phyloP scores from a whole-genome alignment of 2,797 vertebrate species.

The Schizothorax lantsangensis region DNA sequence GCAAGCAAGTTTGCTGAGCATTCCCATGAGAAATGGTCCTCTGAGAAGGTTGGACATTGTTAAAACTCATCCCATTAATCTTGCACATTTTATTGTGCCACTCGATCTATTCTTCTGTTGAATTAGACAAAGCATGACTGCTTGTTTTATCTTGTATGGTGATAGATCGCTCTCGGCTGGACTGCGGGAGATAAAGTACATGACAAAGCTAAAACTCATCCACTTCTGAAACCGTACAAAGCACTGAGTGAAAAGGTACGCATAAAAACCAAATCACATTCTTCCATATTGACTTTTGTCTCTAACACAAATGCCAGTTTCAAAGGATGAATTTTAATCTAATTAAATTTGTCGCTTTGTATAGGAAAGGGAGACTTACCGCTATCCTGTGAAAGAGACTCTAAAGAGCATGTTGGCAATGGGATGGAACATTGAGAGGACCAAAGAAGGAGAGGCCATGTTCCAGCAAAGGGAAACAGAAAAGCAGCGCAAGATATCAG shows the following conservation, averaged over 20 bases:
- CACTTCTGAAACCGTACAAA: conserved; percentile 93
- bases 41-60: conserved; percentile 87
- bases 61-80: conserved; percentile 31
- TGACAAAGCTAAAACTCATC: conserved; percentile 91
- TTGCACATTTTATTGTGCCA: not conserved
- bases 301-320: conserved; percentile 11
- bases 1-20: conserved; percentile 97
- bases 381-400: conserved; percentile 95
- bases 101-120: not conserved
- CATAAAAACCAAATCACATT: not conserved
- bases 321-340: not conserved
- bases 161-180: conserved; percentile 91
- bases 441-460: conserved; percentile 90
- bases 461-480: conserved; percentile 91
- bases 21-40: conserved; percentile 97
- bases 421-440: conserved; percentile 94
- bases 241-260: conserved; percentile 94
- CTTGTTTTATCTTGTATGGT: conserved; percentile 29
- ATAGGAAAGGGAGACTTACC: conserved; percentile 96
- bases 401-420: conserved; percentile 95
- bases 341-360: conserved; percentile 23
- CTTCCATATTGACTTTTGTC: conserved; percentile 2
- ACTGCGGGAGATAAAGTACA: conserved; percentile 89
- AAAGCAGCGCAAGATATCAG: conserved; percentile 86
- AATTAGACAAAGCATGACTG: conserved; percentile 27